phyloP scores from a whole-genome alignment of 2,888 invertebrate genomes.

The Lydus trimaculatus region DNA sequence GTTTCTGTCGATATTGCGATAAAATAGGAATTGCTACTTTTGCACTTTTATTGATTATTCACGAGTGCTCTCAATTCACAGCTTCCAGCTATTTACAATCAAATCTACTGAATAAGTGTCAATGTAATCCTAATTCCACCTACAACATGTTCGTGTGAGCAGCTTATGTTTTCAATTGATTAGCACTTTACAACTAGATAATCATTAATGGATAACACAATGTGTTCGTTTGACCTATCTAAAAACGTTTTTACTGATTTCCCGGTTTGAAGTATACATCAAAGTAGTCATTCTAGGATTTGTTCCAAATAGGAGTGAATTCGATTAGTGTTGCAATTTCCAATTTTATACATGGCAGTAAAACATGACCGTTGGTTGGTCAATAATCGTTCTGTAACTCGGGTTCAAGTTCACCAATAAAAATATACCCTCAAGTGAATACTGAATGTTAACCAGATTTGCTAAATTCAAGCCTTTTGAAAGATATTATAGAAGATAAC shows the following conservation, averaged over 20 bases:
- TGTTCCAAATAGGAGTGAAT: not conserved
- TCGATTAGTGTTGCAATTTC: not conserved
- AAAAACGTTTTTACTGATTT: not conserved
- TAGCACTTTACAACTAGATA: not conserved
- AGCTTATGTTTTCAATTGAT: not conserved
- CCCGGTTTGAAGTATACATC: not conserved
- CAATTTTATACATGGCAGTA: no score
- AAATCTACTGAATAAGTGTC: not conserved
- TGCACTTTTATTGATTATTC: not conserved
- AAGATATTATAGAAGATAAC: constrained; percentile 13
- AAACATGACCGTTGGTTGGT: no score
- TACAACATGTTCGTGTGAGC: not conserved
- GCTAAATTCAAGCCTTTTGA: constrained; percentile 3
- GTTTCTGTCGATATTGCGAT: not conserved
- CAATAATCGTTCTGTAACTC: constrained; percentile 18
- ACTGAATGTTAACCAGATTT: constrained; percentile 27
- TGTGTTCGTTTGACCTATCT: not conserved
- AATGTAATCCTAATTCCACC: not conserved
- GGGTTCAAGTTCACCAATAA: constrained; percentile 26
- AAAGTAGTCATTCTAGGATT: not conserved
- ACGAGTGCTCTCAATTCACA: not conserved
- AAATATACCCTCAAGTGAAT: constrained; percentile 25
- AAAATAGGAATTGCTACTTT: not conserved
- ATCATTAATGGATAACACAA: not conserved
- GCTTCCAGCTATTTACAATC: not conserved